A percentile compares a stretch with the other conserved stretches of the same genome.
Evolutionary conservation across 2,113 vertebrate genomes (phyloP).

Genomic region (Taurulus bubalis): DNA sequence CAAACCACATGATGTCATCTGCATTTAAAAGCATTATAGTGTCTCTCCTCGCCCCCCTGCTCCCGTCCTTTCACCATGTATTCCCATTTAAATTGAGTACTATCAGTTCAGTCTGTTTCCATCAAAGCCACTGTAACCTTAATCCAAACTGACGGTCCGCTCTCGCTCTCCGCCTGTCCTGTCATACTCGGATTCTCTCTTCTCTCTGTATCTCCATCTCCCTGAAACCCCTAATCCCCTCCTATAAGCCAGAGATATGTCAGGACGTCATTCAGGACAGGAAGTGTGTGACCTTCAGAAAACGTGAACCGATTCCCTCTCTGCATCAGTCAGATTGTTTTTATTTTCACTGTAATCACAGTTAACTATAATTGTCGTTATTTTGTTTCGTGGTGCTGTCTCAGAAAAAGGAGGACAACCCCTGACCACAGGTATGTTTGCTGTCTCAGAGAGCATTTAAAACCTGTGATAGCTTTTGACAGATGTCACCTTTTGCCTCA

Average conservation of each 20-base stretch:
- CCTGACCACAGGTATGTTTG: slow-evolving; percentile 21
- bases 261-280: slow-evolving; percentile 10
- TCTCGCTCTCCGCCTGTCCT: slow-evolving; percentile 2
- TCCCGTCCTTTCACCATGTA: slow-evolving; percentile 13
- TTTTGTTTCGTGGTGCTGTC: slow-evolving; percentile 14
- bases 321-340: background rate
- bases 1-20: background rate
- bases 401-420: slow-evolving; percentile 34
- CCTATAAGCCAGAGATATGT: slow-evolving; percentile 18
- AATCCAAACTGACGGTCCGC: slow-evolving; percentile 51
- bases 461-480: slow-evolving; percentile 60
- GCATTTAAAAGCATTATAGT: slow-evolving; percentile 14
- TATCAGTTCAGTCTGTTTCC: slow-evolving; percentile 37
- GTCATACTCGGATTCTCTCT: slow-evolving; percentile 13
- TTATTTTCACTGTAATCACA: slow-evolving; percentile 16
- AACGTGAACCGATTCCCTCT: slow-evolving; percentile 3
- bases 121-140: slow-evolving; percentile 42
- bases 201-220: slow-evolving; percentile 37
- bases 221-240: slow-evolving; percentile 13
- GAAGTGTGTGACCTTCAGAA: slow-evolving; percentile 52
- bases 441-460: slow-evolving; percentile 56
- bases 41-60: background rate
- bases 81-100: slow-evolving; percentile 19
- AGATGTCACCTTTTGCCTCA: slow-evolving; percentile 70
- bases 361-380: slow-evolving; percentile 38